Evolutionary conservation across 92 coral and sea anemone genomes (phyloP).

Genomic region (Parazoanthus swiftii): DNA sequence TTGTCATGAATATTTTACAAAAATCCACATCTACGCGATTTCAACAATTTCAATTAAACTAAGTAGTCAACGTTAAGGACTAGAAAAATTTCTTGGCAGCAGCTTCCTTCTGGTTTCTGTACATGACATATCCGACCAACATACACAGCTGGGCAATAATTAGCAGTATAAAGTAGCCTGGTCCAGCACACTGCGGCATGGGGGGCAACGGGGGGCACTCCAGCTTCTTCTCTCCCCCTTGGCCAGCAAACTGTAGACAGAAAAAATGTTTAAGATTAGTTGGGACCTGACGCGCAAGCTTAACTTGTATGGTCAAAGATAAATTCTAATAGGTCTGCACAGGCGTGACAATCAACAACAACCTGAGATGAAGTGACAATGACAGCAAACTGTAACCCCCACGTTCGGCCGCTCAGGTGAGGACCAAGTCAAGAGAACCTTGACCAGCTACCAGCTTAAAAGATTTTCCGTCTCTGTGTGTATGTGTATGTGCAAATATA

Average conservation of each 20-base stretch:
- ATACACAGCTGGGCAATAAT: slow-evolving; percentile 79
- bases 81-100: slow-evolving; percentile 99
- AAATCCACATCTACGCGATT: neutral
- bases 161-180: slow-evolving; percentile 92
- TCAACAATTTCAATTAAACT: slow-evolving; percentile 29
- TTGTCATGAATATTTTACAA: neutral
- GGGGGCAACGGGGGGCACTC: slow-evolving; percentile 94
- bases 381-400: too few relatives aligned
- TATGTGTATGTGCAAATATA: neutral
- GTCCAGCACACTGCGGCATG: slow-evolving; percentile 92
- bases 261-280: neutral
- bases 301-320: too few relatives aligned
- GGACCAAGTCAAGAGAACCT: too few relatives aligned
- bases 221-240: slow-evolving; percentile 62
- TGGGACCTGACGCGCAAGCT: neutral
- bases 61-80: slow-evolving; percentile 17
- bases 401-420: too few relatives aligned
- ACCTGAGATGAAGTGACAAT: too few relatives aligned
- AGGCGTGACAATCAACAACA: too few relatives aligned
- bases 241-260: slow-evolving; percentile 74
- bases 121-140: slow-evolving; percentile 79
- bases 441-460: neutral
- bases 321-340: too few relatives aligned
- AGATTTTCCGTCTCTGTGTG: neutral
- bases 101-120: slow-evolving; percentile 95